Evolutionary conservation across 2,888 invertebrate genomes (phyloP), one percentile per base, ranked within the genome.

Genomic region (Caenorhabditis wallacei): DNA sequence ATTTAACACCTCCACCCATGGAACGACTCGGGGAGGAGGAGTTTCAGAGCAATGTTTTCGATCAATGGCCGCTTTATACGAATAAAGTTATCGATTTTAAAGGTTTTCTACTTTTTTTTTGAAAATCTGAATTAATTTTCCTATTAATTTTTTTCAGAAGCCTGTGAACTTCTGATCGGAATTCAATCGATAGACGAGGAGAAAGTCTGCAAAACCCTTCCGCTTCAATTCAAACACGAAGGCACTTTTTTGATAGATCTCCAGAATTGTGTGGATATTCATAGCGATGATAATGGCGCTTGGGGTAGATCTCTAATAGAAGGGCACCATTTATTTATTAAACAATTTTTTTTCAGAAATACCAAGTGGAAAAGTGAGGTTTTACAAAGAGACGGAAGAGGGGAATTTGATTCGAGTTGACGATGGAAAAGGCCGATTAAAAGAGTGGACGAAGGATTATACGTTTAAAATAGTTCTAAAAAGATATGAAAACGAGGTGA

Each of bases 151-250:
- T 53, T 53, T 20, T 18, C 16, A 35, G 85, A 84, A 51, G 84
- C 85, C 1, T 88, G 86, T 53, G 88, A 88, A 22, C 40, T 88
- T 8, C 75, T 88, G 0, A 78, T 85, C 16, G 85, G 84, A 68
- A 48, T 71, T 24, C 30, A 43, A 2, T 54, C 53, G 7, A 68
- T 88, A 4, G 69, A 84, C 37, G 54, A 53, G 1, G 80, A 80
- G 10, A 79, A 78, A 68, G 69, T 88, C 10, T 86, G 86, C 70
- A 78, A 76, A 46, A 59, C 82, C 10, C 13, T 82, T 20, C 88
- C 88, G 11, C 51, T 76, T 18, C 43, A 57, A 30, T 86, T 78
- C 61, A 84, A 83, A 35, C 71, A 71, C n/a, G 79, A 81, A 40
- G 86, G 88, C 46, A 85, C 88, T 0, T 88, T 85, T 18, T 16